Conservation (phyloP, 2,888 invertebrate genomes). For the Mellilla xanthometata region DNA sequence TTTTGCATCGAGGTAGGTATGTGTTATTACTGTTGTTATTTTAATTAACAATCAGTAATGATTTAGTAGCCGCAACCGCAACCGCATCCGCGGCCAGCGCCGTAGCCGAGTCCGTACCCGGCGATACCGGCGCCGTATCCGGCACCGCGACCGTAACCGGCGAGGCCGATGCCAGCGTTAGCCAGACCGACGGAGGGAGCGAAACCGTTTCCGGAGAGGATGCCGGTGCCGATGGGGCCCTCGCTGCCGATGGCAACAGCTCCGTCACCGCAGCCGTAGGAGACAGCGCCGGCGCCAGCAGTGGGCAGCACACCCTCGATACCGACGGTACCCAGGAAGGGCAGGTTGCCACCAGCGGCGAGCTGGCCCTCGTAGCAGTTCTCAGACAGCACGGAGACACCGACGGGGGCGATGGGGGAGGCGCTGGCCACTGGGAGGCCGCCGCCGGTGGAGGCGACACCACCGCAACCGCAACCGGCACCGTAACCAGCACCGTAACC, state of each 20-base stretch:
- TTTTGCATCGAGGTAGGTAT: too few relatives aligned
- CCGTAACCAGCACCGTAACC: conserved; percentile 34
- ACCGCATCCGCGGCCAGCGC: conserved; percentile 32
- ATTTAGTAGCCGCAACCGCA: conserved; percentile 34
- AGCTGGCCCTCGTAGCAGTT: conserved; percentile 42
- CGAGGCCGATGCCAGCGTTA: conserved; percentile 6
- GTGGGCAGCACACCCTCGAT: conserved; percentile 47
- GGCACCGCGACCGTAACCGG: conserved; percentile 1
- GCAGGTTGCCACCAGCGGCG: conserved; percentile 39
- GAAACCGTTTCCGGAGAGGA: conserved; percentile 13
- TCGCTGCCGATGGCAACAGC: conserved; percentile 30
- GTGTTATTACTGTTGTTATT: too few relatives aligned
- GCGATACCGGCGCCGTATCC: not conserved
- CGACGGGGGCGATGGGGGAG: conserved; percentile 39
- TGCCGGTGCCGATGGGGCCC: conserved; percentile 10
- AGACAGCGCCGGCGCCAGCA: conserved; percentile 39
- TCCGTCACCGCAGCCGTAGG: conserved; percentile 44
- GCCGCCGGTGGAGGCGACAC: conserved; percentile 30
- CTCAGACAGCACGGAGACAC: conserved; percentile 45
- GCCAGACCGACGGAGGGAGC: conserved; percentile 30
- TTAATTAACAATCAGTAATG: too few relatives aligned
- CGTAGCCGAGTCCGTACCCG: not conserved
- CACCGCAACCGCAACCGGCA: conserved; percentile 9
- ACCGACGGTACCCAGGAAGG: conserved; percentile 40
- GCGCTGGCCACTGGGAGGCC: conserved; percentile 39